Percentiles rank a stretch among this genome's conserved stretches.
Conservation (phyloP, 2,888 invertebrate genomes). For the Leucoptera coffeella region DNA sequence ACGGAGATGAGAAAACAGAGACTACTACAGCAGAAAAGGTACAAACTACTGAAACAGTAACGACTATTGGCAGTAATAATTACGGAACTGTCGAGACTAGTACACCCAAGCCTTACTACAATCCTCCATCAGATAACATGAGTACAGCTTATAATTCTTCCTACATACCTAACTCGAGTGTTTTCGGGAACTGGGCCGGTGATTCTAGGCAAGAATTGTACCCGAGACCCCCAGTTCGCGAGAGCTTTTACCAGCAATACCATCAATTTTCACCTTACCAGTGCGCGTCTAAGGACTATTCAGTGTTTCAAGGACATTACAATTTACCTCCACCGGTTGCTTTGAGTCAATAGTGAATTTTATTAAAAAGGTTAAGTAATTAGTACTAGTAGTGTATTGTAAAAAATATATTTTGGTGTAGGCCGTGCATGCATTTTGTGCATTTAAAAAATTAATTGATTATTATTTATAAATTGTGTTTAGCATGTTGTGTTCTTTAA, state of each 20-base stretch:
- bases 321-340: slow-evolving; percentile 40
- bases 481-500: too few relatives aligned
- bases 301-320: slow-evolving; percentile 44
- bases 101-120: slow-evolving; percentile 7
- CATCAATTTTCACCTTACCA: slow-evolving; percentile 30
- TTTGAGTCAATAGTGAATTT: slow-evolving; percentile 42
- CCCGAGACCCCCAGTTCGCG: slow-evolving; percentile 13
- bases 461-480: too few relatives aligned
- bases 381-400: too few relatives aligned
- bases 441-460: too few relatives aligned
- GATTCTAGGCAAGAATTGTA: slow-evolving; percentile 24
- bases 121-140: neutral
- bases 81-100: slow-evolving; percentile 8
- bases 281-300: slow-evolving; percentile 39
- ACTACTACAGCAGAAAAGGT: slow-evolving; percentile 13
- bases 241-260: slow-evolving; percentile 36
- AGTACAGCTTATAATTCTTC: neutral
- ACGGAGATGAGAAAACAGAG: slow-evolving; percentile 28
- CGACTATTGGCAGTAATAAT: slow-evolving; percentile 8
- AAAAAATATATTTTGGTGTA: too few relatives aligned
- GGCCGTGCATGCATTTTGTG: too few relatives aligned
- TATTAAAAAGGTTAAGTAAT: too few relatives aligned
- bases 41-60: slow-evolving; percentile 4
- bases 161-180: slow-evolving; percentile 4
- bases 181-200: slow-evolving; percentile 21